Evolutionary conservation across 2,888 invertebrate species (phyloP).

Genomic region (Antheraea assamensis): DNA sequence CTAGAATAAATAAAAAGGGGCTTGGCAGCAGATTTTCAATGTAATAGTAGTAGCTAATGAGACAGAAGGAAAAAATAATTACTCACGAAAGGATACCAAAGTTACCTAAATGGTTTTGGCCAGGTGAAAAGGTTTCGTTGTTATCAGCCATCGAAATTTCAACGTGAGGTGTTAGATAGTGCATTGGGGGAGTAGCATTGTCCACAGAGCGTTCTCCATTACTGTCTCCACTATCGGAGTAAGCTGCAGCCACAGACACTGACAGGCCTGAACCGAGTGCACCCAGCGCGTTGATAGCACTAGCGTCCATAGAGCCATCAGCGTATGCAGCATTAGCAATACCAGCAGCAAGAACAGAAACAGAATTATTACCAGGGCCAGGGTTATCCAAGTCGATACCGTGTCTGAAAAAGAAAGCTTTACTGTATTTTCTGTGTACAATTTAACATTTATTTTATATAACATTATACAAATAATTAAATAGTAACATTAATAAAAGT

Average conservation of each 20-base stretch:
- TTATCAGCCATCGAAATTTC: conserved; percentile 95
- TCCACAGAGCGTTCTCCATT: conserved; percentile 90
- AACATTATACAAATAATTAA: too few species aligned
- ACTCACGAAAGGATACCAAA: conserved; percentile 47
- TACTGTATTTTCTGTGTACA: not conserved
- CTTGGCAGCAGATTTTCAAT: too few species aligned
- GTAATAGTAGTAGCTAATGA: not conserved
- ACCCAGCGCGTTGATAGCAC: conserved; percentile 78
- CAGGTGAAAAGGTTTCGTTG: conserved; percentile 85
- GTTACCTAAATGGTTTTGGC: conserved; percentile 72
- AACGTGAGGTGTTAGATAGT: conserved; percentile 94
- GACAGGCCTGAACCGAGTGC: conserved; percentile 84
- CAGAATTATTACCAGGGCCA: conserved; percentile 90
- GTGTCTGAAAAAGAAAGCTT: conserved; percentile 82
- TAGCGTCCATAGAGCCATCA: conserved; percentile 79
- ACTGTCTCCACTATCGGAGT: conserved; percentile 93
- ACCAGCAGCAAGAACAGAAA: conserved; percentile 87
- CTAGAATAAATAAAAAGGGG: too few species aligned
- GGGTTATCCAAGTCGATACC: conserved; percentile 96
- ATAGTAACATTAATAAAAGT: too few species aligned
- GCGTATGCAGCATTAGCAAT: conserved; percentile 83
- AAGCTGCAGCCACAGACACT: conserved; percentile 86
- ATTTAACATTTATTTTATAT: not conserved
- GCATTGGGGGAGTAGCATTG: conserved; percentile 94
- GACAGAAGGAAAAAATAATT: conserved; percentile 5